These are phyloP conservation scores for Acyrthosiphon pisum DNA, from an alignment of 1,140 invertebrate genomes.

Conservation along the genomic window DNA sequence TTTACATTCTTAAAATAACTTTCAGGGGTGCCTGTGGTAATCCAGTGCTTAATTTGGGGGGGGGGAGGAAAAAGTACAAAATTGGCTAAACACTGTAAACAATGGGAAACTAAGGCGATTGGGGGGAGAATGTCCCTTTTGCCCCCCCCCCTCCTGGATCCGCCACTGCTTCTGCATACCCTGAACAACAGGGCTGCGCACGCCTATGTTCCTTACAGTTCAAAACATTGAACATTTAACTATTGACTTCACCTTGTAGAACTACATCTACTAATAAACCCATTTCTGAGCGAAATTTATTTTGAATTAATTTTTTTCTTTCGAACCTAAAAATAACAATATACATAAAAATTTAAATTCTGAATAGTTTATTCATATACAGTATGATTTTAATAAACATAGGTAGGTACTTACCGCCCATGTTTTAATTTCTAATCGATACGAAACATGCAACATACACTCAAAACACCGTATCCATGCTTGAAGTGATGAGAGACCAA, in stretches of 20 bases:
- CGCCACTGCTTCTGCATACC: too few relatives aligned
- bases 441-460: conserved; percentile 58
- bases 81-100: too few relatives aligned
- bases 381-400: neutral
- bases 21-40: too few relatives aligned
- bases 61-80: too few relatives aligned
- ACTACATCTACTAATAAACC: conserved; percentile 20
- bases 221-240: too few relatives aligned
- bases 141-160: too few relatives aligned
- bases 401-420: conserved; percentile 49
- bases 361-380: neutral
- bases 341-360: neutral
- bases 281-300: conserved; percentile 21
- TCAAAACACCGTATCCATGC: conserved; percentile 58
- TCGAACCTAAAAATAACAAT: neutral
- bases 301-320: conserved; percentile 17
- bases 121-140: too few relatives aligned
- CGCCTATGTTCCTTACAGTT: too few relatives aligned
- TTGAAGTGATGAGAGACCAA: conserved; percentile 57
- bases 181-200: too few relatives aligned
- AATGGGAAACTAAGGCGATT: too few relatives aligned
- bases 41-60: too few relatives aligned
- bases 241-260: neutral
- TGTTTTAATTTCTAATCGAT: conserved; percentile 55
- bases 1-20: too few relatives aligned